Evolutionary conservation across 2,888 invertebrate genomes (phyloP), one percentile per base, ranked within the genome.

Genomic region (Melinopterus prodromus): DNA sequence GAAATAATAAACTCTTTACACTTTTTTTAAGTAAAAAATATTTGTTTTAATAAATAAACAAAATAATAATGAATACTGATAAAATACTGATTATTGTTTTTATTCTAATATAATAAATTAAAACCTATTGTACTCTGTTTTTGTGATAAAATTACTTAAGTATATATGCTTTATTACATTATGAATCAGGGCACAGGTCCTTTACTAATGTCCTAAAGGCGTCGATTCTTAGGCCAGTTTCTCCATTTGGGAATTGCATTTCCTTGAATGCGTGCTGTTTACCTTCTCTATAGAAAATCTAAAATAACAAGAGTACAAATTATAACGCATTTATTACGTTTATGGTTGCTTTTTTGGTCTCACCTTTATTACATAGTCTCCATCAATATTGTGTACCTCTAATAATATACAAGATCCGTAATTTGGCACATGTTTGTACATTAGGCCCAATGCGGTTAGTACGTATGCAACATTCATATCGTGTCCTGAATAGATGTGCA

Each of bases 391-490:
- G 16, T 80, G 80, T 15, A 80, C 53, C 9, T 80, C 78, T 69
- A 76, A 70, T 53, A 53, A 12, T 16, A 77, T 14, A 6, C 38
- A 69, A 7, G 53, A 37, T 6, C 77, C 76, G 26, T 53, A 71
- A 53, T 35, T 71, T 6, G 80, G 80, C n/a, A 80, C n/a, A 69
- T 80, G 71, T 36, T 36, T 90, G 80, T 93, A 91, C 0, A 90
- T 90, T 83, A 94, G 92, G 74, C 94, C 94, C 84, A 98, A 90
- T 2, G 95, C 92, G 80, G 94, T 92, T 90, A 97, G 92, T 70
- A 96, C 87, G 83, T 94, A 94, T 0, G 96, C 94, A 26, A 97
- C 88, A 0, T 95, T 96, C 4, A 95, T 91, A 88, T 98, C 97
- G 87, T 98, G 97, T 0, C 92, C 96, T 0, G 96, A 93, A 89